These are phyloP conservation scores for Myxocyprinus asiaticus DNA, from an alignment of 2,113 vertebrate genomes.

Conservation along the genomic window DNA sequence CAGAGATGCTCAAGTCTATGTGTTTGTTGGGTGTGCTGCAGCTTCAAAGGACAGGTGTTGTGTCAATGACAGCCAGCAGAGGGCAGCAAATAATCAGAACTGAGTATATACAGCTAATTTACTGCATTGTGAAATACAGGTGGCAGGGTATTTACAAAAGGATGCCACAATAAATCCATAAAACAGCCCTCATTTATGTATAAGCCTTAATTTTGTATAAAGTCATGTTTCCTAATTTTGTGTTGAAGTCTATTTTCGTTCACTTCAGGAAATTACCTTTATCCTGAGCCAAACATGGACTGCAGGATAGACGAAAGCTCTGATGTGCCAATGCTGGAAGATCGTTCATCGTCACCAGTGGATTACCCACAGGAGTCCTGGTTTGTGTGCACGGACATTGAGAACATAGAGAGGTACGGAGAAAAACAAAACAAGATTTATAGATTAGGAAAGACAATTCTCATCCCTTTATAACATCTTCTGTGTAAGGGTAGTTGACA, in stretches of 20 bases:
- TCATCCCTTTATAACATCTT: no score
- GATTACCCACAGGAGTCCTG: conserved; percentile 86
- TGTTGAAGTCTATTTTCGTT: conserved; percentile 46
- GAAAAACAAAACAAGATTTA: neutral
- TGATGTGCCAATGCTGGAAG: conserved; percentile 87
- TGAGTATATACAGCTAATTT: conserved; percentile 22
- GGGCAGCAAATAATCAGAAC: conserved; percentile 49
- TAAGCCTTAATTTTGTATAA: no score
- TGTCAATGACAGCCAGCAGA: conserved; percentile 50
- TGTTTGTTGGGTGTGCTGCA: conserved; percentile 94
- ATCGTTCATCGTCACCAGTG: conserved; percentile 81
- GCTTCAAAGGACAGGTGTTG: conserved; percentile 91
- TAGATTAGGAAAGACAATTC: neutral
- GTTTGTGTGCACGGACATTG: conserved; percentile 91
- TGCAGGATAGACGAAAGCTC: conserved; percentile 86
- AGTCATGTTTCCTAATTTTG: neutral
- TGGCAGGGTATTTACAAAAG: conserved; percentile 11
- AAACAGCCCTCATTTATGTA: neutral
- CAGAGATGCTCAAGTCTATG: conserved; percentile 97
- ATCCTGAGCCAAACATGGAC: conserved; percentile 78
- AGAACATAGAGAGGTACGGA: conserved; percentile 95
- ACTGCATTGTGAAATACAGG: conserved; percentile 1
- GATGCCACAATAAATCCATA: neutral
- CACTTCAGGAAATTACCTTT: conserved; percentile 78
- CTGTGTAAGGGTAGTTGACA: no score